These are phyloP conservation scores for Cottus gobio DNA, from an alignment of 2,113 vertebrate genomes.

Conservation along the genomic window DNA sequence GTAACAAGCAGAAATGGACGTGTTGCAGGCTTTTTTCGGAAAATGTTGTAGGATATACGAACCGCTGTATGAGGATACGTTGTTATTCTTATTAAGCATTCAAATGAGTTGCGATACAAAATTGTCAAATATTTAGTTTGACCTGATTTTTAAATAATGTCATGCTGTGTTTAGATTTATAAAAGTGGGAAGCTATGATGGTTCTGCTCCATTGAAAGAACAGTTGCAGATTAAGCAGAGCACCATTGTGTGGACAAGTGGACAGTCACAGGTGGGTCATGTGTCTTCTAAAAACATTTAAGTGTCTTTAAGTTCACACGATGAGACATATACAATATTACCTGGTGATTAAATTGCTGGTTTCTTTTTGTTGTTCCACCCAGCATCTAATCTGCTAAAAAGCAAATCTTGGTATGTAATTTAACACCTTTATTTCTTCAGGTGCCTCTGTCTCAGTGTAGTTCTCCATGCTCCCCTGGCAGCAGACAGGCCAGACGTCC, in stretches of 20 bases:
- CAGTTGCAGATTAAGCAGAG: slow-evolving; percentile 73
- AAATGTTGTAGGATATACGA: background rate
- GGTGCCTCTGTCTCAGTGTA: slow-evolving; percentile 81
- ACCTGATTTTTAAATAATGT: background rate
- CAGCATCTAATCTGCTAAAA: background rate
- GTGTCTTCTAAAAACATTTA: background rate
- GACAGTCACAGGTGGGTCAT: slow-evolving; percentile 65
- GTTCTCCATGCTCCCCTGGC: slow-evolving; percentile 73
- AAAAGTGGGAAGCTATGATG: slow-evolving; percentile 83
- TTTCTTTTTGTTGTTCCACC: background rate
- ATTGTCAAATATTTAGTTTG: background rate
- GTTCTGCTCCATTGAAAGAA: slow-evolving; percentile 67
- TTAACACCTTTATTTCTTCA: slow-evolving; percentile 21
- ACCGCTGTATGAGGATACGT: background rate
- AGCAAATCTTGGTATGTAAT: background rate
- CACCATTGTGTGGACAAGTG: slow-evolving; percentile 77
- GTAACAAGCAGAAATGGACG: background rate
- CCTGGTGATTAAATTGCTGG: no score
- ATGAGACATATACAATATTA: background rate
- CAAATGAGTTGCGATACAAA: background rate
- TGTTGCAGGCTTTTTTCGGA: background rate
- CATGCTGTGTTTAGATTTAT: slow-evolving; percentile 53
- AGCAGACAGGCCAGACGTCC: slow-evolving; percentile 73
- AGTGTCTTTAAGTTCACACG: background rate
- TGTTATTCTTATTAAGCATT: background rate